These are phyloP conservation scores for Cremastinae sp. DNA, from an alignment of 2,888 invertebrate species.

Conservation along the genomic window DNA sequence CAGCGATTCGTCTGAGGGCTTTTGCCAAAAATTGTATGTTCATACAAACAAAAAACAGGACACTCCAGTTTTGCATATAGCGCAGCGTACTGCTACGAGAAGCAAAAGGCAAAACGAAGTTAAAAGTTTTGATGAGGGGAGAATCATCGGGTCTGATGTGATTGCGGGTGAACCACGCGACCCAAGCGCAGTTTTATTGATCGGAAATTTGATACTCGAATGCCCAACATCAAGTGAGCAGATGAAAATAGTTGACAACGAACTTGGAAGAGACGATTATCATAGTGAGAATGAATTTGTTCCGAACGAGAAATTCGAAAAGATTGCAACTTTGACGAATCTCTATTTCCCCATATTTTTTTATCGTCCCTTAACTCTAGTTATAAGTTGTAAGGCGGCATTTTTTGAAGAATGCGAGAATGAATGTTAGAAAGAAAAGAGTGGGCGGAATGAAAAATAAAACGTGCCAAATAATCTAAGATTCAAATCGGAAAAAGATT, in stretches of 20 bases:
- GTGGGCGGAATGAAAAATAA: slow-evolving; percentile 37
- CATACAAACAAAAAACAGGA: slow-evolving; percentile 11
- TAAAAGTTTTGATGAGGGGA: slow-evolving; percentile 1
- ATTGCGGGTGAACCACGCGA: no score
- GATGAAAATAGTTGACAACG: neutral
- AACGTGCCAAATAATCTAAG: slow-evolving; percentile 63
- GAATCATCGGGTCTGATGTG: no score
- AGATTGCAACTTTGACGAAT: slow-evolving; percentile 33
- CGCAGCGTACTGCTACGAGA: slow-evolving; percentile 16
- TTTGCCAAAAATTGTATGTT: slow-evolving; percentile 39
- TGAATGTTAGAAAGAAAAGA: slow-evolving; percentile 7
- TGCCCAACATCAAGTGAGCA: no score
- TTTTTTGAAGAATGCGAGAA: slow-evolving; percentile 6
- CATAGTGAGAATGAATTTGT: neutral
- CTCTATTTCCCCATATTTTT: slow-evolving; percentile 63
- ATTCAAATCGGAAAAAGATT: neutral
- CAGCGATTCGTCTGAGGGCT: slow-evolving; percentile 34
- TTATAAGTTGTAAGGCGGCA: slow-evolving; percentile 8
- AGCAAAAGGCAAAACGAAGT: slow-evolving; percentile 34
- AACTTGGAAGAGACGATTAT: neutral
- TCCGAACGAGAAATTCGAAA: neutral
- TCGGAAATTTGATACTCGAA: no score
- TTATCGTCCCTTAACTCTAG: slow-evolving; percentile 59
- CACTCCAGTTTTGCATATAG: slow-evolving; percentile 11
- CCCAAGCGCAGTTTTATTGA: no score